phyloP scores from a whole-genome alignment of 2,888 invertebrate genomes.

The Apeira syringaria region DNA sequence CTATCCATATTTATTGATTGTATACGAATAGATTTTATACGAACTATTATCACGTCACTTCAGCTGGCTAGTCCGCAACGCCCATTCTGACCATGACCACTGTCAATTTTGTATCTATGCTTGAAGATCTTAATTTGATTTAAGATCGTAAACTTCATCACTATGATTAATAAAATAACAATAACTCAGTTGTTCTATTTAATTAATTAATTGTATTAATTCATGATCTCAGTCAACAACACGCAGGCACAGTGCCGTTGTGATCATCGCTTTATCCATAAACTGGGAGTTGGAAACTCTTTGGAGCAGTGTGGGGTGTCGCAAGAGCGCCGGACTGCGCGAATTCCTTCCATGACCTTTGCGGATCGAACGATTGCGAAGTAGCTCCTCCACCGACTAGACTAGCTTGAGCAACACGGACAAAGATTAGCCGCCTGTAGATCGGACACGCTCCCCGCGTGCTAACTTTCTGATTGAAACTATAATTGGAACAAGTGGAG shows the following conservation, averaged over 20 bases:
- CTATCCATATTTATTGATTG: too few relatives aligned
- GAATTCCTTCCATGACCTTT: conserved; percentile 82
- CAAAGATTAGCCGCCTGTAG: conserved; percentile 63
- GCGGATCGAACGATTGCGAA: conserved; percentile 80
- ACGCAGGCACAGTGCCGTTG: too few relatives aligned
- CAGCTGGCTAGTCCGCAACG: too few relatives aligned
- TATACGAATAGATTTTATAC: too few relatives aligned
- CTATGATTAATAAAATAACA: background rate
- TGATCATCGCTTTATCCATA: background rate
- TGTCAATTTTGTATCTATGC: too few relatives aligned
- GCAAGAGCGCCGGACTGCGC: conserved; percentile 77
- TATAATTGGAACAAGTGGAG: conserved; percentile 14
- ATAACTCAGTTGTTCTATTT: background rate
- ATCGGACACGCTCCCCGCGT: conserved; percentile 36
- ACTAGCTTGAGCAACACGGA: conserved; percentile 74
- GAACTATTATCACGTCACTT: too few relatives aligned
- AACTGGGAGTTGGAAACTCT: conserved; percentile 50
- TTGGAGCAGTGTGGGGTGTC: conserved; percentile 61
- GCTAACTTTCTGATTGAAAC: conserved; percentile 17
- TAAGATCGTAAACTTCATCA: too few relatives aligned
- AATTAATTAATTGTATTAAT: background rate
- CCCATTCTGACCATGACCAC: too few relatives aligned
- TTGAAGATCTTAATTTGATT: too few relatives aligned
- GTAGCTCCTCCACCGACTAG: conserved; percentile 72
- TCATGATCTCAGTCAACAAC: too few relatives aligned